Conservation (phyloP, 1,140 invertebrate genomes). For the Drosophila ercepeae region DNA sequence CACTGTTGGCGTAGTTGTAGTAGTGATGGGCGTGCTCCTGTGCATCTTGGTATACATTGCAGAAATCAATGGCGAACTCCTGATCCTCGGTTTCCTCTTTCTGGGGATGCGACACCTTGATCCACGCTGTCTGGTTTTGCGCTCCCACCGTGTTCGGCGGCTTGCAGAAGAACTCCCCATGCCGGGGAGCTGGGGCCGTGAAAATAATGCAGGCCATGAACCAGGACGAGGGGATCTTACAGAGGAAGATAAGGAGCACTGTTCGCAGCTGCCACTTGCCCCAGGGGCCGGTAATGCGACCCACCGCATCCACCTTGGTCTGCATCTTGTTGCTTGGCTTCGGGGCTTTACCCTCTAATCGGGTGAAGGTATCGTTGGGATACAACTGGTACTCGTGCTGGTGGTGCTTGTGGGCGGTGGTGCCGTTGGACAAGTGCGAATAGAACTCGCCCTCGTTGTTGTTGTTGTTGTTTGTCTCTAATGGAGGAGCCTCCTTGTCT, state of each 20-base stretch:
- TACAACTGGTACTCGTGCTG: slow-evolving; percentile 58
- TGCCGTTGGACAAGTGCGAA: slow-evolving; percentile 26
- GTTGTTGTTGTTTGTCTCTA: slow-evolving; percentile 46
- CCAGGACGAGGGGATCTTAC: slow-evolving; percentile 84
- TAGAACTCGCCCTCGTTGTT: slow-evolving; percentile 54
- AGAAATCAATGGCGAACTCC: slow-evolving; percentile 81
- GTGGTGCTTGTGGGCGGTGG: slow-evolving; percentile 36
- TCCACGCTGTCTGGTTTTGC: slow-evolving; percentile 78
- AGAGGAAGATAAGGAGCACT: slow-evolving; percentile 80
- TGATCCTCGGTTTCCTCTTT: slow-evolving; percentile 77
- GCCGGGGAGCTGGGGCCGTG: slow-evolving; percentile 76
- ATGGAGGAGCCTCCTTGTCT: background rate
- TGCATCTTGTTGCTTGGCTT: slow-evolving; percentile 68
- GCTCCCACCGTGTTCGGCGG: slow-evolving; percentile 62
- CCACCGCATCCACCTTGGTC: slow-evolving; percentile 81
- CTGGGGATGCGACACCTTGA: slow-evolving; percentile 82
- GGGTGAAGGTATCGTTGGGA: slow-evolving; percentile 76
- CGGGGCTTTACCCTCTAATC: slow-evolving; percentile 60
- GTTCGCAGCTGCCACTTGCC: slow-evolving; percentile 83
- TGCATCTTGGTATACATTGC: slow-evolving; percentile 79
- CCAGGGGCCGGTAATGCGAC: slow-evolving; percentile 81
- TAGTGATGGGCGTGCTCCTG: slow-evolving; percentile 79
- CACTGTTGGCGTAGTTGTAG: slow-evolving; percentile 68
- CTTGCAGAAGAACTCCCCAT: slow-evolving; percentile 83
- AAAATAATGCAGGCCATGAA: slow-evolving; percentile 84